Evolutionary conservation across 2,797 vertebrate species (phyloP).

Genomic region (Myripristis murdjan): DNA sequence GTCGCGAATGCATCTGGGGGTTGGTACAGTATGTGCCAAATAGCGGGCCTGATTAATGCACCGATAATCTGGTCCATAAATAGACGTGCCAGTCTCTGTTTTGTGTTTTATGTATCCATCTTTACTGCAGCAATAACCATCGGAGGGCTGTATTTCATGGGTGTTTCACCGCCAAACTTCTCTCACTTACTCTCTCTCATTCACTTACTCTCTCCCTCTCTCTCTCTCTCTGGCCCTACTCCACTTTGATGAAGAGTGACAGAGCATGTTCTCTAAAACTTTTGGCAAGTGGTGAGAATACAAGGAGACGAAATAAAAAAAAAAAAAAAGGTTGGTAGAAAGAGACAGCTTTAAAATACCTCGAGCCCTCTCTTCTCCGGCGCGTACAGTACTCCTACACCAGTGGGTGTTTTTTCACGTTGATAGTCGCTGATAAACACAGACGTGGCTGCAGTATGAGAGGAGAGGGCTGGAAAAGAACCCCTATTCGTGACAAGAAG

Average conservation of each 20-base stretch:
- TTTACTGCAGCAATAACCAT: constrained; percentile 86
- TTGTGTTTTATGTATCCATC: constrained; percentile 86
- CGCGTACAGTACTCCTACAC: constrained; percentile 52
- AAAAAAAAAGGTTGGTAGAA: constrained; percentile 17
- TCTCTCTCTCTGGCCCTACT: constrained; percentile 33
- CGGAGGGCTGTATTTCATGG: constrained; percentile 82
- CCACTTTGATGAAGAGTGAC: constrained; percentile 76
- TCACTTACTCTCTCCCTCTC: constrained; percentile 33
- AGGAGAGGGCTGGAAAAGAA: constrained; percentile 60
- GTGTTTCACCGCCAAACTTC: constrained; percentile 74
- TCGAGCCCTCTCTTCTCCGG: constrained; percentile 55
- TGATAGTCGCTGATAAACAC: constrained; percentile 62
- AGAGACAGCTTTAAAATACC: constrained; percentile 65
- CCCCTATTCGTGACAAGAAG: constrained; percentile 50
- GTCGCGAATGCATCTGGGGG: constrained; percentile 49
- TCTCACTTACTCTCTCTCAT: constrained; percentile 67
- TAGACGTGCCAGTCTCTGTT: constrained; percentile 83
- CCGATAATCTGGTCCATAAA: constrained; percentile 86
- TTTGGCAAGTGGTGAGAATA: constrained; percentile 66
- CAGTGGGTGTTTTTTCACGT: constrained; percentile 53
- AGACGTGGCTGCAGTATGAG: constrained; percentile 57
- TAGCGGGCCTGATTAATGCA: constrained; percentile 81
- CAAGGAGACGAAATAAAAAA: constrained; percentile 31
- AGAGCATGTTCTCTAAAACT: constrained; percentile 71
- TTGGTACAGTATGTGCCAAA: constrained; percentile 65